phyloP scores from a whole-genome alignment of 2,888 invertebrate genomes.

The Octonoba sinensis region DNA sequence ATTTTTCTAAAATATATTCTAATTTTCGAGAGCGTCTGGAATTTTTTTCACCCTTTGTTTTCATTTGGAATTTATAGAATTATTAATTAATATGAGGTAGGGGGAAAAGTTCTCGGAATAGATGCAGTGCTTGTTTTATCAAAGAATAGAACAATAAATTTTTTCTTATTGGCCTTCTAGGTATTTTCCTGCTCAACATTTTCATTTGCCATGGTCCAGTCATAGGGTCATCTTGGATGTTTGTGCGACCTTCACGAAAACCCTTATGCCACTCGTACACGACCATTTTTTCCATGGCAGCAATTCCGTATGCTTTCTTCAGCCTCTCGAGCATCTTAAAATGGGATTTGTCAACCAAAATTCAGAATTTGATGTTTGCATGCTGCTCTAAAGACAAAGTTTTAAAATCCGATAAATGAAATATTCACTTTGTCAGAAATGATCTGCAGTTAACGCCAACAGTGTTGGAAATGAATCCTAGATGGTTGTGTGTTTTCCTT shows the following conservation, averaged over 20 bases:
- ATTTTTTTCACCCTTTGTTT: no score
- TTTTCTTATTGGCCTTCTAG: no score
- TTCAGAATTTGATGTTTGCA: constrained; percentile 31
- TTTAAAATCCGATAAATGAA: constrained; percentile 10
- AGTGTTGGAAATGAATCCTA: constrained; percentile 12
- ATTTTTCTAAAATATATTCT: no score
- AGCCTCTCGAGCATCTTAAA: constrained; percentile 32
- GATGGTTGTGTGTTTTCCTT: constrained; percentile 17
- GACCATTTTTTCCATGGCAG: constrained; percentile 23
- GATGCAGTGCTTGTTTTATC: no score
- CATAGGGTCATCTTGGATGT: neutral
- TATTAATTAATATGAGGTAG: no score
- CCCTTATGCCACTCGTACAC: constrained; percentile 25
- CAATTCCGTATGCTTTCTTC: constrained; percentile 23
- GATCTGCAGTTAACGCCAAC: constrained; percentile 8
- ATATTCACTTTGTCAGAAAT: constrained; percentile 18
- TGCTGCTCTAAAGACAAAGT: constrained; percentile 27
- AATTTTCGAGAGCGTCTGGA: no score
- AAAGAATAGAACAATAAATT: no score
- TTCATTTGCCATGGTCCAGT: constrained; percentile 8
- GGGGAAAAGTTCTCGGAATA: no score
- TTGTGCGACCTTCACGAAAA: constrained; percentile 23
- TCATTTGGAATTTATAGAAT: no score
- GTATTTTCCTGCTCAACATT: constrained; percentile 25
- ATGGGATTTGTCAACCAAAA: constrained; percentile 30